A percentile compares a stretch with the other conserved stretches of the same genome.
Conservation (phyloP, 1,140 invertebrate species). For the Drosophila lowei region DNA sequence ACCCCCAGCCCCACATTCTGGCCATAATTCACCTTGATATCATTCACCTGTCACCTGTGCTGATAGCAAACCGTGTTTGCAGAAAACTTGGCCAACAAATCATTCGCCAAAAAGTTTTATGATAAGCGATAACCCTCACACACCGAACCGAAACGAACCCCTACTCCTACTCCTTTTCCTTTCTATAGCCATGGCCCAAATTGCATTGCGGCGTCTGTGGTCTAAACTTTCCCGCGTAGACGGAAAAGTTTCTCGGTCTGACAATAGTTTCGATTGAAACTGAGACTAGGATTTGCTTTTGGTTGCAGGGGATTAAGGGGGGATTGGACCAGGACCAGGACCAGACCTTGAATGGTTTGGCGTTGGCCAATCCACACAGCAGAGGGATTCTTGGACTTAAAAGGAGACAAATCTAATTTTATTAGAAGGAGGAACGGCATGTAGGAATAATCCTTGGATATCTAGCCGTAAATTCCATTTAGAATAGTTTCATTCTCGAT, state of each 20-base stretch:
- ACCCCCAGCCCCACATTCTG: not conserved
- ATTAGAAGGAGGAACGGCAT: too few species aligned
- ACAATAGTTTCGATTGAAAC: slow-evolving; percentile 18
- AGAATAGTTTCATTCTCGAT: too few species aligned
- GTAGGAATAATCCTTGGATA: too few species aligned
- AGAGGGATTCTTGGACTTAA: not conserved
- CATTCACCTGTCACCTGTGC: not conserved
- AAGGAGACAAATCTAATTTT: not conserved
- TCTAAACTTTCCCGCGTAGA: not conserved
- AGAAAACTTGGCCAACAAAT: slow-evolving; percentile 44
- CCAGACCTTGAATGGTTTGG: not conserved
- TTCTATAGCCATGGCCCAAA: too few species aligned
- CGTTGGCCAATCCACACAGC: slow-evolving; percentile 22
- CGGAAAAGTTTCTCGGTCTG: slow-evolving; percentile 13
- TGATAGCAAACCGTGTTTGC: not conserved
- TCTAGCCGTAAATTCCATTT: not conserved
- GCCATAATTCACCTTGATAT: slow-evolving; percentile 33
- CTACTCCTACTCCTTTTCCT: not conserved
- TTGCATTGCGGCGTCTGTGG: too few species aligned
- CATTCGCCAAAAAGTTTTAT: slow-evolving; percentile 27
- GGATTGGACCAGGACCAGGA: too few species aligned
- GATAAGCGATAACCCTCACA: slow-evolving; percentile 20
- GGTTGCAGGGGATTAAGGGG: too few species aligned
- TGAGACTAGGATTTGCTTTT: not conserved
- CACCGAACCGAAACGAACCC: too few species aligned